Base-by-base conservation (phyloP, 2,888 invertebrate genomes). In the Cotesia congregata region DNA sequence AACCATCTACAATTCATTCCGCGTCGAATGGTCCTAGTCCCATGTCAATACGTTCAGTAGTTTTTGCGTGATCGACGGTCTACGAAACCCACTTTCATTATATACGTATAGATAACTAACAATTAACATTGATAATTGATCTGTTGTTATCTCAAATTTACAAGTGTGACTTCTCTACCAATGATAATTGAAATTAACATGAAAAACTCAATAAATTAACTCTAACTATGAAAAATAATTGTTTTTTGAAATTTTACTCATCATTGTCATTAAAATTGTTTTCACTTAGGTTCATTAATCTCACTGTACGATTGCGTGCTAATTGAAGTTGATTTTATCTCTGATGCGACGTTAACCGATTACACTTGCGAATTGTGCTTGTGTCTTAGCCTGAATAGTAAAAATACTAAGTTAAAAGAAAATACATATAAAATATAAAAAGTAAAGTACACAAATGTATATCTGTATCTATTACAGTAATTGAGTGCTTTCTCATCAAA, bases 241-340 rank as follows among this genome's bases (percentile, higher is more conserved):
- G 7, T 41, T 41, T 41, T 41, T 41, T 7, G 1, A 15, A 4
- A 62, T 15, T 62, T 15, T 62, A 12, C 15, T 62, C 15, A 5
- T n/a, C n/a, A 15, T 62, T 62, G 1, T 12, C 62, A 62, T 5
- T 62, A 1, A 70, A 17, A 70, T 20, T 17, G 4, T 50, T 60
- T 40, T 39, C 38, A 70, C 65, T 40, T 40, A 60, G 67, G 76
- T 72, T 72, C 72, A 67, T 76, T 76, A 76, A 76, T 72, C 76
- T 61, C 40, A n/a, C 38, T 41, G 6, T 50, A 69, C 50, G 74
- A 74, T 76, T 67, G 72, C 50, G 72, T 38, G 68, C 61, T 72
- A 76, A 76, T 76, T 76, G 72, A 30, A 40, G 60, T 76, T 68
- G 76, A 76, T 76, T 76, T 72, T 76, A 76, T 76, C 76, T 72